A percentile compares a stretch with the other conserved stretches of the same genome.
Evolutionary conservation across 2,797 vertebrate species (phyloP).

Genomic region (Tapera naevia): DNA sequence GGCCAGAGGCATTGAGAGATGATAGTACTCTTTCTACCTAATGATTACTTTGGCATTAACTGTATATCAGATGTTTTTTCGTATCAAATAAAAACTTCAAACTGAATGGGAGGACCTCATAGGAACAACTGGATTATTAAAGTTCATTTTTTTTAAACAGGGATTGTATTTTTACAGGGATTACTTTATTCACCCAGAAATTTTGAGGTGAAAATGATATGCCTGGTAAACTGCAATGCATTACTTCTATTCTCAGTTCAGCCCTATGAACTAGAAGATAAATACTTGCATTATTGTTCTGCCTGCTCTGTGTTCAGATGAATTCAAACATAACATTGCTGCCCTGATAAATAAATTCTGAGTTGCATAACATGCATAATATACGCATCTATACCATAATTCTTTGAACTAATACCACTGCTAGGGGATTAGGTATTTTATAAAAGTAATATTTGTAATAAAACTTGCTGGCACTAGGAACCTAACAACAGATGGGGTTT

Average conservation of each 20-base stretch:
- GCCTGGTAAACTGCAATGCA: constrained; percentile 19
- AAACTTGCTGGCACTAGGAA: constrained; percentile 50
- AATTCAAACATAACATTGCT: constrained; percentile 27
- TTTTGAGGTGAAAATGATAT: constrained; percentile 47
- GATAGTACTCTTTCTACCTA: background rate
- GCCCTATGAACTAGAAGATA: background rate
- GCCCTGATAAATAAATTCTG: constrained; percentile 36
- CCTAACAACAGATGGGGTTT: constrained; percentile 13
- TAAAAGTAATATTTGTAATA: constrained; percentile 53
- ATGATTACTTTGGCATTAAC: background rate
- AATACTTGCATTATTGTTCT: constrained; percentile 38
- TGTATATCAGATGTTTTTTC: background rate
- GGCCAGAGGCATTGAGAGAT: background rate
- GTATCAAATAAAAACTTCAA: background rate
- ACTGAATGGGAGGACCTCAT: constrained; percentile 15
- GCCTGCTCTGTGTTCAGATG: constrained; percentile 30
- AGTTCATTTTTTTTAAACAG: background rate
- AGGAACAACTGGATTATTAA: constrained; percentile 21
- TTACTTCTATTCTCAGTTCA: constrained; percentile 16
- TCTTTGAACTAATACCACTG: constrained; percentile 17
- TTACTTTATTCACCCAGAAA: constrained; percentile 47
- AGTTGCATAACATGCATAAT: constrained; percentile 45
- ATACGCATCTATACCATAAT: constrained; percentile 41
- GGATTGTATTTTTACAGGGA: background rate
- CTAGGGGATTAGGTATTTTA: constrained; percentile 30